Evolutionary conservation across 2,888 invertebrate genomes (phyloP).

Genomic region (Lepidocyrtoides sp.): DNA sequence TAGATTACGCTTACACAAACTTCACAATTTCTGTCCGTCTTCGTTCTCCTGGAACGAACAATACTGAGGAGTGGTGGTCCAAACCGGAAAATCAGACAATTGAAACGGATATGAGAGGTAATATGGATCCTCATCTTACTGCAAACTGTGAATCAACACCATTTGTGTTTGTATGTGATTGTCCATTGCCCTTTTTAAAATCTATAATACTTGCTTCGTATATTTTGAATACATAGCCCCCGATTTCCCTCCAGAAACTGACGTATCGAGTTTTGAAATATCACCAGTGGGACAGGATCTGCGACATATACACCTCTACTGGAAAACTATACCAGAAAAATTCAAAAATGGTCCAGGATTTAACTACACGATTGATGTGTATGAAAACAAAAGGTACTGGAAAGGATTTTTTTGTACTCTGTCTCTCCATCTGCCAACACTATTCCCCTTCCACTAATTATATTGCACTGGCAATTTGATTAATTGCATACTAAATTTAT

Average conservation of each 20-base stretch:
- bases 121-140: too few species aligned
- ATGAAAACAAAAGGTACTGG: conserved; percentile 86
- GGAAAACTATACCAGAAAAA: conserved; percentile 91
- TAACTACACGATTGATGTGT: conserved; percentile 89
- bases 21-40: conserved; percentile 82
- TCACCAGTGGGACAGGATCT: conserved; percentile 85
- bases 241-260: conserved; percentile 90
- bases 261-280: conserved; percentile 91
- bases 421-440: too few species aligned
- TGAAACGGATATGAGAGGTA: conserved; percentile 88
- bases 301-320: conserved; percentile 91
- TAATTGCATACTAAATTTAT: neutral
- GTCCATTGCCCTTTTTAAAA: neutral
- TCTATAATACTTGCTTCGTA: too few species aligned
- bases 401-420: neutral
- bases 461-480: too few species aligned
- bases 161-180: too few species aligned
- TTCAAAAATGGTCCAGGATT: conserved; percentile 92
- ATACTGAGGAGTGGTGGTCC: conserved; percentile 89
- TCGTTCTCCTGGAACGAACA: conserved; percentile 81
- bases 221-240: conserved; percentile 87
- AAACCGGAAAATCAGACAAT: conserved; percentile 89
- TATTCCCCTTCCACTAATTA: neutral
- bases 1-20: conserved; percentile 79
- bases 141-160: too few species aligned